A percentile compares a stretch with the other conserved stretches of the same genome.
These are phyloP conservation scores for Ciconia nigra DNA, from an alignment of 2,797 vertebrate species.

Conservation along the genomic window DNA sequence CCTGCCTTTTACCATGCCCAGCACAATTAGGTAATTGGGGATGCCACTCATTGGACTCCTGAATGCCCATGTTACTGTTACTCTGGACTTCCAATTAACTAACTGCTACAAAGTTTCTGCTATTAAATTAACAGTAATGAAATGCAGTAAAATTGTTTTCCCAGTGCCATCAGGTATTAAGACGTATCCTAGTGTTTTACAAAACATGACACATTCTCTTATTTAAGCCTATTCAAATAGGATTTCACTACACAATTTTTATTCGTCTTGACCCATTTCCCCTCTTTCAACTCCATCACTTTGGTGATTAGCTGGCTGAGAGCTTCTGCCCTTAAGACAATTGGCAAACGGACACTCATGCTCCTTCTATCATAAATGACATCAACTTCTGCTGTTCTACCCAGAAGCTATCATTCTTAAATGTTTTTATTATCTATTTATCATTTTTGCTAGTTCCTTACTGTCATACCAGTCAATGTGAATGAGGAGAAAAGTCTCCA, in stretches of 20 bases:
- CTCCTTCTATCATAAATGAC: background rate
- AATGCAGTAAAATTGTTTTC: background rate
- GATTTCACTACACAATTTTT: background rate
- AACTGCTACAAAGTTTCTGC: conserved; percentile 24
- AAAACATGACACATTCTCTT: background rate
- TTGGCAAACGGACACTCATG: background rate
- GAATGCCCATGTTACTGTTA: conserved; percentile 6
- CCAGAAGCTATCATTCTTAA: background rate
- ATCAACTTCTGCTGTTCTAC: background rate
- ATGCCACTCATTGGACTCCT: background rate
- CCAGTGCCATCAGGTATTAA: background rate
- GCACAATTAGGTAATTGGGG: conserved; percentile 19
- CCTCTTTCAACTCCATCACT: background rate
- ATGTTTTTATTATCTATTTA: background rate
- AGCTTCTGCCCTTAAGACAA: background rate
- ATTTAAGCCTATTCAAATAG: background rate
- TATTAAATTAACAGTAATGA: background rate
- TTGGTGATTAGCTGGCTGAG: background rate
- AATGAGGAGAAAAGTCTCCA: background rate
- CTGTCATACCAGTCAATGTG: background rate
- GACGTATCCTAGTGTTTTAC: background rate
- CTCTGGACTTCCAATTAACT: background rate
- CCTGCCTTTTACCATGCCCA: background rate
- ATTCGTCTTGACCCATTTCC: background rate
- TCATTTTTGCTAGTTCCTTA: background rate